Conservation (phyloP, 1,140 invertebrate genomes). For the Zeugodacus cucurbitae region DNA sequence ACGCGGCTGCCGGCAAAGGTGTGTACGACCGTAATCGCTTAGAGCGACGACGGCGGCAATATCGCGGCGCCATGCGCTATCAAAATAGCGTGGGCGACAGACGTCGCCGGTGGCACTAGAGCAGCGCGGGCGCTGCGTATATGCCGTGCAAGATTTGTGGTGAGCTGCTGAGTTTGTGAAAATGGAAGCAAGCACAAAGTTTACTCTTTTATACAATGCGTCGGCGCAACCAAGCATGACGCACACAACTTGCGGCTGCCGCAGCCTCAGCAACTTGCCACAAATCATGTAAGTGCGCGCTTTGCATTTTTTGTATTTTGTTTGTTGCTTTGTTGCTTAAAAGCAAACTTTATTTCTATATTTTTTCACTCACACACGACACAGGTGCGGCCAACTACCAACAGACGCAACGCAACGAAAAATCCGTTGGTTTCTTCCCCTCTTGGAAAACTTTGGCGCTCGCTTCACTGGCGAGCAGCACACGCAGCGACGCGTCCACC, state of each 20-base stretch:
- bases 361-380: not conserved
- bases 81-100: not conserved
- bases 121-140: not conserved
- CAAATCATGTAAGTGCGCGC: constrained; percentile 39
- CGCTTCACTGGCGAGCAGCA: constrained; percentile 52
- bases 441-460: constrained; percentile 62
- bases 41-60: constrained; percentile 38
- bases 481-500: constrained; percentile 39
- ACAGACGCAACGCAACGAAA: constrained; percentile 52
- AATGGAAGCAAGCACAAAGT: not conserved
- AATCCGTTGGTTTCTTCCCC: constrained; percentile 59
- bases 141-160: constrained; percentile 27
- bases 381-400: constrained; percentile 37
- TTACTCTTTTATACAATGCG: not conserved
- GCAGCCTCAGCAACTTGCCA: constrained; percentile 11
- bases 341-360: not conserved
- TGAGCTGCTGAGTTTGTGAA: constrained; percentile 43
- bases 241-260: not conserved
- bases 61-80: constrained; percentile 36
- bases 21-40: constrained; percentile 42
- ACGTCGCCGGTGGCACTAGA: not conserved
- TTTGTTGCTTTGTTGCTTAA: not conserved
- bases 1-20: constrained; percentile 41
- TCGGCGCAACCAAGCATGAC: not conserved
- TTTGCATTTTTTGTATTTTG: not conserved